phyloP scores from a whole-genome alignment of 30 jellyfish, hydroid and myxozoan species.

The Aurelia sp. region DNA sequence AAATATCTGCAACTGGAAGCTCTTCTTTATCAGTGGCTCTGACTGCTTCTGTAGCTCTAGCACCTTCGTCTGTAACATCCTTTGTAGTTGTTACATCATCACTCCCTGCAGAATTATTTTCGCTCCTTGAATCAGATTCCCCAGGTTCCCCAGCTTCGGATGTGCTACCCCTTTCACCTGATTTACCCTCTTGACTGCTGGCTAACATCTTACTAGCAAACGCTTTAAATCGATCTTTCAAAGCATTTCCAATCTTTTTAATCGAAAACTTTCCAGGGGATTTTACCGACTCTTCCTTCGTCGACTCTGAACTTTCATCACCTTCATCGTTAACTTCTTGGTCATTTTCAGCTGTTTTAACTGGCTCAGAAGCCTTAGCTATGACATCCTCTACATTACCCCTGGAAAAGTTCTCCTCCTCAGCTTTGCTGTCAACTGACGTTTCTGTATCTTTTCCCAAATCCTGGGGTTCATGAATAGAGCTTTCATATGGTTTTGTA shows the following conservation, averaged over 20 bases:
- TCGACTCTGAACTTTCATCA: too few species aligned
- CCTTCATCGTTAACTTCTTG: too few species aligned
- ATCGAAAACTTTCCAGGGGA: constrained; percentile 4
- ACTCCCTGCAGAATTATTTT: background rate
- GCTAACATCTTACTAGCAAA: constrained; percentile 40
- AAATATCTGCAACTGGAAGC: too few species aligned
- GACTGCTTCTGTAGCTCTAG: too few species aligned
- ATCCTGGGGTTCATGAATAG: background rate
- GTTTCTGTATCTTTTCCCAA: background rate
- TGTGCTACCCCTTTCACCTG: background rate
- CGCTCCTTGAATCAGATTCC: background rate
- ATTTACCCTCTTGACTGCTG: background rate
- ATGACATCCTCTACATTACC: background rate
- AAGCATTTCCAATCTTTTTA: constrained; percentile 44
- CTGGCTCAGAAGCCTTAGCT: constrained; percentile 1
- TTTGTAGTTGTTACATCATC: too few species aligned
- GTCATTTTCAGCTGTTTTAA: background rate
- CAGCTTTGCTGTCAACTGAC: background rate
- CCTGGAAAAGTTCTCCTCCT: background rate
- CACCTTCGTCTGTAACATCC: too few species aligned
- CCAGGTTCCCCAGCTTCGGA: background rate
- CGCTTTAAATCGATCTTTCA: constrained; percentile 56
- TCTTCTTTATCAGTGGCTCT: too few species aligned
- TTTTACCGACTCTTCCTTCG: too few species aligned
- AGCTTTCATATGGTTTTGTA: background rate